A percentile compares a stretch with the other conserved stretches of the same genome.
phyloP scores from a whole-genome alignment of 1,140 invertebrate species.

The Glomeris maerens region DNA sequence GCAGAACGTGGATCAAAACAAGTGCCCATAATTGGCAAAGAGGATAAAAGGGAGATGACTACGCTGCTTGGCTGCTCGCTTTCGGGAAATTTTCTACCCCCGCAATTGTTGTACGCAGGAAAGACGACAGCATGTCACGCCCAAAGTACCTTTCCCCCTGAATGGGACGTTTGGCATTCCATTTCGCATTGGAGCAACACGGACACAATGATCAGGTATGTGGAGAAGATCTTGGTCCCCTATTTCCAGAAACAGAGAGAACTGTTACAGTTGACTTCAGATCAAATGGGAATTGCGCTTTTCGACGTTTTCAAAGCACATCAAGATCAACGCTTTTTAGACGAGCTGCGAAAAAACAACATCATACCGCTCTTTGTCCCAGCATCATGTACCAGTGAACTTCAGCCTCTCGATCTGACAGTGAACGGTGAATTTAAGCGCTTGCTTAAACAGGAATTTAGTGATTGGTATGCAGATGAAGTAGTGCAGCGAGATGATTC shows the following conservation, averaged over 20 bases:
- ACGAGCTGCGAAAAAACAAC: too few species aligned
- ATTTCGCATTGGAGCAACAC: neutral
- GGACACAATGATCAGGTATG: neutral
- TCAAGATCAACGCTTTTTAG: neutral
- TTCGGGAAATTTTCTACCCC: too few species aligned
- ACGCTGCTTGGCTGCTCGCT: too few species aligned
- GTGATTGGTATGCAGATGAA: neutral
- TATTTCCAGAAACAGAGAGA: neutral
- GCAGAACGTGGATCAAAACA: too few species aligned
- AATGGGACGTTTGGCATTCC: neutral
- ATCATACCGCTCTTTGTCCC: too few species aligned
- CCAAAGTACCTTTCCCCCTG: neutral
- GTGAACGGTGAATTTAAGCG: slow-evolving; percentile 3
- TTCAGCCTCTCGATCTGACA: too few species aligned
- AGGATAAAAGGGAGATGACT: too few species aligned
- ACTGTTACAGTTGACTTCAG: neutral
- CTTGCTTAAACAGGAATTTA: neutral
- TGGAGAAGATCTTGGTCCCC: neutral
- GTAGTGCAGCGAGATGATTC: neutral
- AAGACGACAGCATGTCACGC: neutral
- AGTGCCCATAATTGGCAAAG: too few species aligned
- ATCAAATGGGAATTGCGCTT: neutral
- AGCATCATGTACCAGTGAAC: too few species aligned
- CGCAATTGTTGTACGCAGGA: slow-evolving; percentile 1
- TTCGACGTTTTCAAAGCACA: slow-evolving; percentile 1